Percentiles rank a stretch among this genome's conserved stretches.
These are phyloP conservation scores for Acomys russatus DNA, from an alignment of 2,797 vertebrate genomes.

Conservation along the genomic window DNA sequence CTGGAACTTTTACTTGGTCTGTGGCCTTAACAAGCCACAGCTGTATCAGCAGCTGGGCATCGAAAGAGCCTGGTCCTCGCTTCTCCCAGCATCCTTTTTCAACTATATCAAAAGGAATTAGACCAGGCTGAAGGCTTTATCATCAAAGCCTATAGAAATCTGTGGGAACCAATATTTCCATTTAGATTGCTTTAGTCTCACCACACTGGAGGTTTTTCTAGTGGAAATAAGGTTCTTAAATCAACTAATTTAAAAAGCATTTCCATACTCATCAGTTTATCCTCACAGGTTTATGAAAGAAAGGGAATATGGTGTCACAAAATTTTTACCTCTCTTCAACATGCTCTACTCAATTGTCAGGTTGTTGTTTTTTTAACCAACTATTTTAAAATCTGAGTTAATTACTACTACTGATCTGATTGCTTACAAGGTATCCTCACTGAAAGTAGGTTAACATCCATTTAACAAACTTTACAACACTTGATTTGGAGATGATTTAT, in stretches of 20 bases:
- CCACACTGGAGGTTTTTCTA: constrained; percentile 86
- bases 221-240: constrained; percentile 85
- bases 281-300: constrained; percentile 85
- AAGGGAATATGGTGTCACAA: constrained; percentile 82
- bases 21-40: constrained; percentile 84
- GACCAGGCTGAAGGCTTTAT: constrained; percentile 85
- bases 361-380: constrained; percentile 72
- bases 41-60: constrained; percentile 77
- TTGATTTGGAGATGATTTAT: too few relatives aligned
- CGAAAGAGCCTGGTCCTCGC: constrained; percentile 68
- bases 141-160: constrained; percentile 85
- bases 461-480: constrained; percentile 17
- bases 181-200: constrained; percentile 88
- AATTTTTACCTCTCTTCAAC: constrained; percentile 31
- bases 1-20: constrained; percentile 76
- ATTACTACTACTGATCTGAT: constrained; percentile 27
- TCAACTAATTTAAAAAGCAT: constrained; percentile 86
- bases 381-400: constrained; percentile 79
- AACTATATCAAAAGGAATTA: constrained; percentile 87
- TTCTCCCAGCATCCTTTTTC: constrained; percentile 81
- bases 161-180: constrained; percentile 87
- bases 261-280: constrained; percentile 86
- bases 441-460: not conserved
- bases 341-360: constrained; percentile 55
- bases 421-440: constrained; percentile 10